Base-by-base conservation (phyloP, 1,140 invertebrate genomes). In the Cydia strobilella region DNA sequence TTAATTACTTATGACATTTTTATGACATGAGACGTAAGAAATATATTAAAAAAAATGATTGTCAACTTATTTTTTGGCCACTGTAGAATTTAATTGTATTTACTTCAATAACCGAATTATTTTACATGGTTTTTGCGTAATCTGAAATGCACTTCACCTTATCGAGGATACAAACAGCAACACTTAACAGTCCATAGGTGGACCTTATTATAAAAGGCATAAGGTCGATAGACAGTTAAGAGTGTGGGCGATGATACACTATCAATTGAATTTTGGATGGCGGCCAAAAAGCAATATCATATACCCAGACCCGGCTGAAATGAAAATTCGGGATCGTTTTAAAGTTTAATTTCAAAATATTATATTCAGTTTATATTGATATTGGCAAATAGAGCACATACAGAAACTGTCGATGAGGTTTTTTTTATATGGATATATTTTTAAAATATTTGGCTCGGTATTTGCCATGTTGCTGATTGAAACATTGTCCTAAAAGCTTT, bases 231-330 rank as follows among this genome's bases (percentile, higher is more conserved):
- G n/a, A n/a, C n/a, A n/a, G n/a, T n/a, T n/a, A n/a, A n/a, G n/a
- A n/a, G n/a, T n/a, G n/a, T n/a, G n/a, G n/a, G n/a, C 25, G 23
- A 2, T 2, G 3, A 63, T 63, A 23, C 18, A 6, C 7, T 63
- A 63, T 63, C 62, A 63, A 63, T 63, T 63, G 62, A 25, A 25
- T 63, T 63, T 63, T 63, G 62, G 62, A 31, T 25, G 62, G 12
- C 10, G 25, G 62, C 62, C 62, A 63, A 25, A 25, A 63, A 62
- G 62, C 12, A 63, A 63, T 63, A 63, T 63, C 25, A 63, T 31
- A 25, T 63, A 25, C 62, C 20, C 12, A 25, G 62, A 20, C 1
- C 10, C 23, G 12, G 62, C 12, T 12, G 62, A 13, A 63, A 63
- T 25, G 18, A 25, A 63, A 63, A 63, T 25, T 13, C 25, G 23